Evolutionary conservation across 2,797 vertebrate species (phyloP).

Genomic region (Pteropus rufus): DNA sequence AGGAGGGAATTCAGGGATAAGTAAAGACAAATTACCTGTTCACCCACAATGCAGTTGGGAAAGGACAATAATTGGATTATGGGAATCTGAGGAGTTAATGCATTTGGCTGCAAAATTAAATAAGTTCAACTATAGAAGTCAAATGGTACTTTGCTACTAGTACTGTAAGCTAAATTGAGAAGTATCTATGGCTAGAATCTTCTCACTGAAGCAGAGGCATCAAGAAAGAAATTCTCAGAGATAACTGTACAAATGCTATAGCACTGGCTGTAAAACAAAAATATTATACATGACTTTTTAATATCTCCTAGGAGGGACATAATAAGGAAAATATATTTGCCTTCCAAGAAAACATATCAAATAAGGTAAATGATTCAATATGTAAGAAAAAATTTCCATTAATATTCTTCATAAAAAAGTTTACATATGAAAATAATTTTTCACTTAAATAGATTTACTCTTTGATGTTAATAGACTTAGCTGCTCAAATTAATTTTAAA

Average conservation of each 20-base stretch:
- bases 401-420: slow-evolving; percentile 57
- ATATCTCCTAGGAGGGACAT: slow-evolving; percentile 51
- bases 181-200: not conserved
- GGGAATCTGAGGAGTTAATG: not conserved
- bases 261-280: slow-evolving; percentile 46
- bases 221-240: slow-evolving; percentile 7
- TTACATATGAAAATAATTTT: slow-evolving; percentile 70
- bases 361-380: slow-evolving; percentile 66
- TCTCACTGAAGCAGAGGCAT: not conserved
- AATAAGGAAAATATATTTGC: slow-evolving; percentile 64
- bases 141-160: not conserved
- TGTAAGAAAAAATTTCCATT: slow-evolving; percentile 60
- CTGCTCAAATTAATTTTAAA: slow-evolving; percentile 59
- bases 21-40: not conserved
- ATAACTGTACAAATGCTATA: not conserved
- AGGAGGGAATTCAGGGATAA: not conserved
- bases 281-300: slow-evolving; percentile 65
- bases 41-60: too few species aligned
- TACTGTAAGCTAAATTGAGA: not conserved
- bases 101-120: not conserved
- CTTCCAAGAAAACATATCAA: slow-evolving; percentile 66
- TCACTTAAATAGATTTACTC: slow-evolving; percentile 63
- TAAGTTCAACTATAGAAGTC: not conserved
- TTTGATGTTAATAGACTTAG: slow-evolving; percentile 63
- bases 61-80: not conserved